Percentiles rank a stretch among this genome's conserved stretches.
Evolutionary conservation across 2,797 vertebrate genomes (phyloP).

Genomic region (Ataeniobius toweri): DNA sequence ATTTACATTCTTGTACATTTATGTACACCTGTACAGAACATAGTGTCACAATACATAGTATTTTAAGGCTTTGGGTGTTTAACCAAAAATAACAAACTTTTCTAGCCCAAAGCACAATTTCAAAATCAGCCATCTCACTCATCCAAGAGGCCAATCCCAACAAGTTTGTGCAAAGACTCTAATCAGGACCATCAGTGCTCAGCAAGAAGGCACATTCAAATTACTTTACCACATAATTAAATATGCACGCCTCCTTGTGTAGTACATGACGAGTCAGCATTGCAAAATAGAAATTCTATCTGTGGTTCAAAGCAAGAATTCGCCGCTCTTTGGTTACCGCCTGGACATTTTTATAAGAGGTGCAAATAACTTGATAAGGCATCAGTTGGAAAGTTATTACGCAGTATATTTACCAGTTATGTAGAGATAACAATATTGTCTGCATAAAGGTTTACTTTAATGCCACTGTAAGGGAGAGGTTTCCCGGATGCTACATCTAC

Average conservation of each 20-base stretch:
- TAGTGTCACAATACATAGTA: conserved; percentile 86
- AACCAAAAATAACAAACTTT: conserved; percentile 53
- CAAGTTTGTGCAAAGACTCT: conserved; percentile 83
- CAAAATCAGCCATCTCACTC: conserved; percentile 72
- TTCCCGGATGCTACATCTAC: conserved; percentile 76
- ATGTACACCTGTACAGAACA: conserved; percentile 82
- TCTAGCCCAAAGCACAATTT: conserved; percentile 73
- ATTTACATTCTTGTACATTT: conserved; percentile 84
- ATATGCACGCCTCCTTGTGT: conserved; percentile 53
- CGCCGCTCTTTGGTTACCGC: conserved; percentile 45
- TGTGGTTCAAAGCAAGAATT: conserved; percentile 44
- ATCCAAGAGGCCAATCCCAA: conserved; percentile 74
- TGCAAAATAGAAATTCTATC: conserved; percentile 51
- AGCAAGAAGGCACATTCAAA: conserved; percentile 72
- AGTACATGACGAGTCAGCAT: conserved; percentile 46
- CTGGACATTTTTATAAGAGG: conserved; percentile 34
- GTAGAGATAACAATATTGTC: conserved; percentile 22
- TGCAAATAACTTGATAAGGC: conserved; percentile 38
- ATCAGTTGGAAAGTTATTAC: conserved; percentile 35
- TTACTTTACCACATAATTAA: conserved; percentile 73
- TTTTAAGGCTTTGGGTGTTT: conserved; percentile 83
- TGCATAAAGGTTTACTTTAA: conserved; percentile 47
- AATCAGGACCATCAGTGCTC: conserved; percentile 82
- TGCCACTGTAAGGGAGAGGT: conserved; percentile 46
- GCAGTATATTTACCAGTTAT: conserved; percentile 37